Evolutionary conservation across 2,797 vertebrate genomes (phyloP), one percentile per base, ranked within the genome.

Genomic region (Lindbergichthys nudifrons): DNA sequence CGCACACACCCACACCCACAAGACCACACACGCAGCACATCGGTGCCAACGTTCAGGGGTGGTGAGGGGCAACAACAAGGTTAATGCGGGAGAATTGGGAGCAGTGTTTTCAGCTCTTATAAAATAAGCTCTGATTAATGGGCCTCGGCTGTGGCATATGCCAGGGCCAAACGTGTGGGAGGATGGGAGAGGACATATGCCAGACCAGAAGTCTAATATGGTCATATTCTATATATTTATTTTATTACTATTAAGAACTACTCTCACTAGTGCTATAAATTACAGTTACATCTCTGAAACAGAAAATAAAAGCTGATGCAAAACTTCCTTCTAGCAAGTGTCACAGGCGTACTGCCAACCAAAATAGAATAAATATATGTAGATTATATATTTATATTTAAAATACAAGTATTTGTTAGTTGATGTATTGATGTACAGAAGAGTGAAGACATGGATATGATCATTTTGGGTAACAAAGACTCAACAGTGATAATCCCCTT

Each of bases 41-140:
- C 30, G 68, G 80, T 92, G 93, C 87, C 92, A 94, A 88, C 80
- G 89, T 89, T 82, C 77, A 65, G 72, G 70, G 83, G 77, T 85
- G 87, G 73, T 79, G 80, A 76, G 86, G 89, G 87, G 80, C 79
- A 79, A 75, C 80, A 87, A 60, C 88, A 94, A 95, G 93, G 93
- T 94, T 93, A 95, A 94, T 93, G 85, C 75, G 79, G 2, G 71
- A 62, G 77, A 87, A 82, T 67, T 62, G 81, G 75, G 65, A 85
- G 80, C 51, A 14, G 69, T 54, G 80, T 89, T 82, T 93, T 90
- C 86, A 81, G 83, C 70, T 63, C 71, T 89, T 87, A 81, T 88
- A 76, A 86, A 87, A 87, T 74, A 62, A 74, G 72, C 70, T 65
- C 59, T 92, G 92, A 94, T 94, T 91, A 93, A 94, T 91, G 92